Percentiles rank a stretch among this genome's conserved stretches.
Conservation (phyloP, 2,888 invertebrate genomes). For the Pammene fasciana region DNA sequence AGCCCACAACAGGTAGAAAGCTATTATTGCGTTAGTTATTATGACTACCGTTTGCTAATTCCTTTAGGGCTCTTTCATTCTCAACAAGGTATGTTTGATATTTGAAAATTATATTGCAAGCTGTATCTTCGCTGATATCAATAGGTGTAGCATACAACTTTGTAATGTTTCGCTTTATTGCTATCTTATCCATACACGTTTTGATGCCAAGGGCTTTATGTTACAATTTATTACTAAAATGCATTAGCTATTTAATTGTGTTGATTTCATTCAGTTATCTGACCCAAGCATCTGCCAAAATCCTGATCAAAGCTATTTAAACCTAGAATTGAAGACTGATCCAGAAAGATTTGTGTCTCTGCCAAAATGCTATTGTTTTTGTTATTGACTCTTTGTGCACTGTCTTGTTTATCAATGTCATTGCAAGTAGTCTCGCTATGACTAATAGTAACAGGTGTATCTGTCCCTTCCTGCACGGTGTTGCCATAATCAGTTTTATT, state of each 20-base stretch:
- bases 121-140: neutral
- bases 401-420: conserved; percentile 39
- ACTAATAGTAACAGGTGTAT: conserved; percentile 31
- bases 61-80: conserved; percentile 3
- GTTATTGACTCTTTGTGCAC: conserved; percentile 32
- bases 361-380: conserved; percentile 40
- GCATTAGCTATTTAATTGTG: conserved; percentile 21
- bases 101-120: no score
- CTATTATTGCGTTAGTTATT: conserved; percentile 33
- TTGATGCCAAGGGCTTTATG: conserved; percentile 19
- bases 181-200: conserved; percentile 11
- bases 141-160: neutral
- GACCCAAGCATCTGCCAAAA: conserved; percentile 57
- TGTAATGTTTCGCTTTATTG: conserved; percentile 20
- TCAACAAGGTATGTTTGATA: neutral
- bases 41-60: conserved; percentile 13
- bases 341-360: conserved; percentile 30
- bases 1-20: conserved; percentile 23
- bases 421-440: conserved; percentile 28
- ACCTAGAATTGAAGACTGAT: conserved; percentile 26
- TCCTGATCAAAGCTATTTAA: conserved; percentile 44
- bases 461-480: conserved; percentile 25
- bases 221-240: conserved; percentile 20
- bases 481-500: conserved; percentile 8
- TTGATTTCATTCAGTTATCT: conserved; percentile 47